Percentiles rank a stretch among this genome's conserved stretches.
phyloP scores from a whole-genome alignment of 2,113 vertebrate species.

The Cephalophus harveyi region DNA sequence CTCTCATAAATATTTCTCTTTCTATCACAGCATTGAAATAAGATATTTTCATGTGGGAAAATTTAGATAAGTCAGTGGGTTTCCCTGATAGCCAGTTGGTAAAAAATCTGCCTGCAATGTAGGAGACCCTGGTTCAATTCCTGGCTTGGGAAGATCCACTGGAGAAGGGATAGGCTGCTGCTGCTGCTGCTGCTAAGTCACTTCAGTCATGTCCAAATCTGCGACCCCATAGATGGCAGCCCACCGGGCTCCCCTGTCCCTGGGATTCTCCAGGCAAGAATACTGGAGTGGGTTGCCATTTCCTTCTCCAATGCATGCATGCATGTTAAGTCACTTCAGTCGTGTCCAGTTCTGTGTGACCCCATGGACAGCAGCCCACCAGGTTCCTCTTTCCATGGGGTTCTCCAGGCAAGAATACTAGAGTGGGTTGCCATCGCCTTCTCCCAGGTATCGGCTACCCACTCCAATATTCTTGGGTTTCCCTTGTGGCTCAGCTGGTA shows the following conservation, averaged over 20 bases:
- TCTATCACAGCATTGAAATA: not conserved
- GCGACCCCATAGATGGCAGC: fast-evolving
- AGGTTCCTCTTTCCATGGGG: not conserved
- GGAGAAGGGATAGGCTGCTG: not conserved
- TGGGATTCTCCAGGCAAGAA: not conserved
- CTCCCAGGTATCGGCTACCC: not conserved
- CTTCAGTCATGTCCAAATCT: not conserved
- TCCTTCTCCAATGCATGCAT: not conserved
- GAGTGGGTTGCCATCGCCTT: not conserved
- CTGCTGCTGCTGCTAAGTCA: not conserved
- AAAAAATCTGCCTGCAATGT: not conserved
- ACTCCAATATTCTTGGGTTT: not conserved
- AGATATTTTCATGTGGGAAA: not conserved
- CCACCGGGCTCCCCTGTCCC: not conserved
- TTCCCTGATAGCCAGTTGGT: not conserved
- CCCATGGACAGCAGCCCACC: not conserved
- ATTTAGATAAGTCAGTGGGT: not conserved
- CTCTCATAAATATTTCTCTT: not conserved
- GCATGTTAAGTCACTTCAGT: not conserved
- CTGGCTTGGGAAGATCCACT: not conserved
- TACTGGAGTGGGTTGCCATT: not conserved
- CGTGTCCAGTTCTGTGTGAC: not conserved
- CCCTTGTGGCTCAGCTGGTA: not conserved
- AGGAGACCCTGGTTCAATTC: not conserved
- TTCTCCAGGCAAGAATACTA: not conserved